These are phyloP conservation scores for Dynastes tityus DNA, from an alignment of 2,888 invertebrate genomes.

Conservation along the genomic window DNA sequence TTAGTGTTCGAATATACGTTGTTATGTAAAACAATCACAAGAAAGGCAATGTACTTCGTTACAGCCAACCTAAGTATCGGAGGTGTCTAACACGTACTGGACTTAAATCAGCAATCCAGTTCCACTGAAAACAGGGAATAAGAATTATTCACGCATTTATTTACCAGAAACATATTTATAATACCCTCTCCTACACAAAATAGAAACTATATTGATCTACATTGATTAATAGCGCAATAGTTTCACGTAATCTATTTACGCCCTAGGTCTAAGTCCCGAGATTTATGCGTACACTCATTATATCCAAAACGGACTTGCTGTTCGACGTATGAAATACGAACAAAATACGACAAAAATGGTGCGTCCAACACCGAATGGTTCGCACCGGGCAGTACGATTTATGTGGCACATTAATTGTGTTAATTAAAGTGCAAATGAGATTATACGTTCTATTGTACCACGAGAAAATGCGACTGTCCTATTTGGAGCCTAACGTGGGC, in stretches of 20 bases:
- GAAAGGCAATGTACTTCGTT: no score
- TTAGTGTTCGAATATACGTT: no score
- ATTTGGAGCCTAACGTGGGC: conserved; percentile 39
- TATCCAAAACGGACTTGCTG: conserved; percentile 37
- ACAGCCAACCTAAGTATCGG: neutral
- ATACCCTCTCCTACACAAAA: conserved; percentile 9
- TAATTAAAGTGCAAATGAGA: conserved; percentile 49
- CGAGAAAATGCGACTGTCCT: conserved; percentile 12
- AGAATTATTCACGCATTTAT: conserved; percentile 16
- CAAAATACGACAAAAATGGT: conserved; percentile 43
- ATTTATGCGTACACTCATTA: conserved; percentile 48
- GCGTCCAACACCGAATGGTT: conserved; percentile 20
- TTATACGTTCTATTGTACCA: conserved; percentile 39
- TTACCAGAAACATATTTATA: conserved; percentile 13
- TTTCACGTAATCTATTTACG: conserved; percentile 51
- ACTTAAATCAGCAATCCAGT: conserved; percentile 27
- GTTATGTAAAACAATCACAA: no score
- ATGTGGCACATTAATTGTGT: conserved; percentile 41
- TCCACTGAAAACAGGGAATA: conserved; percentile 15
- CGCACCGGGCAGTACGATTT: conserved; percentile 32
- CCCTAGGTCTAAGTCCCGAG: conserved; percentile 41
- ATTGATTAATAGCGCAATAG: conserved; percentile 51
- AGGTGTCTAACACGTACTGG: neutral
- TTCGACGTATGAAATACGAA: conserved; percentile 28
- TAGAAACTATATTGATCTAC: conserved; percentile 50